A percentile compares a stretch with the other conserved stretches of the same genome.
phyloP scores from a whole-genome alignment of 2,888 invertebrate genomes.

The Phorcus lineatus region DNA sequence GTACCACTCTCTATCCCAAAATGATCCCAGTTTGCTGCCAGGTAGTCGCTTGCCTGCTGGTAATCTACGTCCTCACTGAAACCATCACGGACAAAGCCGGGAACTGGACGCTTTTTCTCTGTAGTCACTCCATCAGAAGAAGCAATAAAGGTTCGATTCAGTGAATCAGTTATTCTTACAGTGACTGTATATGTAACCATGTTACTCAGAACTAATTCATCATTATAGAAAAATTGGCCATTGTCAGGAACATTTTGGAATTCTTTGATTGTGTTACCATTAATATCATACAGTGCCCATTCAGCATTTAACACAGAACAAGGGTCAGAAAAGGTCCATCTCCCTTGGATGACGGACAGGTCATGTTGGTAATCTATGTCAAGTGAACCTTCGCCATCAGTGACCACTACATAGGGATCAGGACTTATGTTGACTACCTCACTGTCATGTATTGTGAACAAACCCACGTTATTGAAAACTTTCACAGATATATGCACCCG shows the following conservation, averaged over 20 bases:
- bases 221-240: constrained; percentile 44
- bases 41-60: constrained; percentile 43
- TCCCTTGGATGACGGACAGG: constrained; percentile 47
- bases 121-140: constrained; percentile 56
- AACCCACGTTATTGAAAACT: constrained; percentile 54
- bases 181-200: constrained; percentile 50
- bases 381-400: constrained; percentile 40
- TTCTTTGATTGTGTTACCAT: constrained; percentile 43
- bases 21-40: constrained; percentile 59
- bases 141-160: constrained; percentile 42
- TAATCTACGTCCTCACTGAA: constrained; percentile 48
- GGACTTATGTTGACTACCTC: constrained; percentile 53
- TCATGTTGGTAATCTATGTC: constrained; percentile 51
- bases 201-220: constrained; percentile 50
- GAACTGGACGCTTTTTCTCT: constrained; percentile 54
- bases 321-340: constrained; percentile 53
- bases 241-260: constrained; percentile 38
- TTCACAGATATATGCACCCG: constrained; percentile 47
- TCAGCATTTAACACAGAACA: constrained; percentile 51
- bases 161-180: constrained; percentile 47
- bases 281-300: constrained; percentile 47
- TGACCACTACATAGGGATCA: constrained; percentile 37
- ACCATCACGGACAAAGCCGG: constrained; percentile 57
- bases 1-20: constrained; percentile 48
- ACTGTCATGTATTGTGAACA: constrained; percentile 42